Evolutionary conservation across 2,797 vertebrate genomes (phyloP), one percentile per base, ranked within the genome.

Genomic region (Platyrinchus mystaceus): DNA sequence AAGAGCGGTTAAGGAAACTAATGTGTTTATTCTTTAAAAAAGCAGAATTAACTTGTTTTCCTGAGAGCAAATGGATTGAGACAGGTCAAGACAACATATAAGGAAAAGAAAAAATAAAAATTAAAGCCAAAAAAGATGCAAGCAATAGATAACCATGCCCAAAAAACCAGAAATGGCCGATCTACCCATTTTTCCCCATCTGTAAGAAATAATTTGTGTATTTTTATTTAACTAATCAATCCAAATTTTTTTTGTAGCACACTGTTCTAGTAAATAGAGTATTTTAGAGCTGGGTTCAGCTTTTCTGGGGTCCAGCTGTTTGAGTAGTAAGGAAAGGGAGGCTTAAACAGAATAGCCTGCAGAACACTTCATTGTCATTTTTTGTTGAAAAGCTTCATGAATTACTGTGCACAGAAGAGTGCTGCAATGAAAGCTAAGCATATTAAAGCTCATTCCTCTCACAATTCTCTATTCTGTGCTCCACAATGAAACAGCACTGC

Each of bases 41-140:
- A 58, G 71, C 68, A 94, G 87, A 92, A 95, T 89, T 84, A 93
- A 89, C 75, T 89, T 80, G 62, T 87, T 93, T 95, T 83, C 66
- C 69, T 84, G 66, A 82, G 55, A 87, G 66, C 50, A 92, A 69
- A 92, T 63, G 24, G 69, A 88, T 78, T 4, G 3, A 93, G 73
- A 76, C 55, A 92, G 76, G 84, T 94, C 83, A 84, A 88, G 69
- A 94, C 39, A 89, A 88, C 34, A 59, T 30, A 80, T 6, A 89
- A 80, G 24, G 23, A 58, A 82, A 87, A 64, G 32, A 59, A 44
- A 87, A 84, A 75, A 75, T 20, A 91, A 90, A 84, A 90, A 71
- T 39, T 39, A 37, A 68, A 84, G 60, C 13, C 2, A 85, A 73
- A 89, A 44, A 13, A 84, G 50, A 70, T 2, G 21, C 34, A 82